Percentiles rank a stretch among this genome's conserved stretches.
phyloP scores from a whole-genome alignment of 2,797 vertebrate genomes.

The Myotis pilosus region DNA sequence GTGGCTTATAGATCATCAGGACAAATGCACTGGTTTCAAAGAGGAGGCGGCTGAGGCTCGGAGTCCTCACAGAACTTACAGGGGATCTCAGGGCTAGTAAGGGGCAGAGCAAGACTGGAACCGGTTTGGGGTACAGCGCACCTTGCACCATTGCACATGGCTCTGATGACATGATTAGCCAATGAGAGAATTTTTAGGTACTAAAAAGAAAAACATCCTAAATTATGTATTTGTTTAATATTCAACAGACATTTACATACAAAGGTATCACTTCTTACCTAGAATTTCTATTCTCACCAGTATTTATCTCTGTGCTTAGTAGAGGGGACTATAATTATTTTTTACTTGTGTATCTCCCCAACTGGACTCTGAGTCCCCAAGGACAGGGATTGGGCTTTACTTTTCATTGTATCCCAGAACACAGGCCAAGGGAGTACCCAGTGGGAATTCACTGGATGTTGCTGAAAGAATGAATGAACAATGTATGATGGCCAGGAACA shows the following conservation, averaged over 20 bases:
- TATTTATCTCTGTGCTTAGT: neutral
- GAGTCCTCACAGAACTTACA: neutral
- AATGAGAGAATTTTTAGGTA: neutral
- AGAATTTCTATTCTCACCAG: neutral
- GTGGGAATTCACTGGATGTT: neutral
- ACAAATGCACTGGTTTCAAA: conserved; percentile 31
- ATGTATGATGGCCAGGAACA: neutral
- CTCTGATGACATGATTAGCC: neutral
- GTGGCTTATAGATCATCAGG: conserved; percentile 50
- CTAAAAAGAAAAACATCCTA: neutral
- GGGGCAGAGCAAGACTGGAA: neutral
- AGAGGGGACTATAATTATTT: neutral
- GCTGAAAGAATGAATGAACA: neutral
- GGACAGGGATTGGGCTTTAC: neutral
- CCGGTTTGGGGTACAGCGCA: neutral
- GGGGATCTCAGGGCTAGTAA: neutral
- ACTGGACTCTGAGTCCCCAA: neutral
- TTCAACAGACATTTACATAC: neutral
- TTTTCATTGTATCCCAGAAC: neutral
- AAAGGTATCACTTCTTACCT: neutral
- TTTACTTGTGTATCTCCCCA: neutral
- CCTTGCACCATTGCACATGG: neutral
- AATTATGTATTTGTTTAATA: neutral
- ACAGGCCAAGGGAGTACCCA: neutral
- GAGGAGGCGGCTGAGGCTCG: neutral